Percentiles rank a stretch among this genome's conserved stretches.
These are phyloP conservation scores for Sapajus apella DNA, from an alignment of 2,113 vertebrate genomes.

Conservation along the genomic window DNA sequence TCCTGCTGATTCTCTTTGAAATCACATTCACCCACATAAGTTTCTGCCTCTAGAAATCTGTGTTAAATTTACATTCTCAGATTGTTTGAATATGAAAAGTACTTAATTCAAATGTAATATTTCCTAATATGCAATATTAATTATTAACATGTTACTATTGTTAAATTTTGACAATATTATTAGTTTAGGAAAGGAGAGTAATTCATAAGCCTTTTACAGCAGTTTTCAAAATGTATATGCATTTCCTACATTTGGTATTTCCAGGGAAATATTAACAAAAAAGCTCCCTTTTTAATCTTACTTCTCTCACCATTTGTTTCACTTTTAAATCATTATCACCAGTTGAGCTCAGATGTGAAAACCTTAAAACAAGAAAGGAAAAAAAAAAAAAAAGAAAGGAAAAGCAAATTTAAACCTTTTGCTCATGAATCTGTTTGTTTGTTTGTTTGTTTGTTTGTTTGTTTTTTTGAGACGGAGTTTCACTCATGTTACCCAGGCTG, in stretches of 20 bases:
- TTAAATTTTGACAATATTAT: slow-evolving; percentile 32
- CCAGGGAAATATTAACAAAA: neutral
- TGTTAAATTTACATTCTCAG: neutral
- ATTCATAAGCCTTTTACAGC: slow-evolving; percentile 1
- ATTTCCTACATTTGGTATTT: slow-evolving; percentile 35
- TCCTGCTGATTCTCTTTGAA: slow-evolving; percentile 35
- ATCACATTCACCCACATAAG: neutral
- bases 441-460: neutral
- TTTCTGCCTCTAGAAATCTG: neutral
- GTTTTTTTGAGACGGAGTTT: no score
- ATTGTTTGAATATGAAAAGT: slow-evolving; percentile 40
- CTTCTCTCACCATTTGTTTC: slow-evolving; percentile 60
- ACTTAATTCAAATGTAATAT: slow-evolving; percentile 29
- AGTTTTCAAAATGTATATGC: slow-evolving; percentile 48
- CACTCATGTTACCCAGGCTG: no score
- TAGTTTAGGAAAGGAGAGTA: neutral
- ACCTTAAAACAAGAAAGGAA: slow-evolving; percentile 7
- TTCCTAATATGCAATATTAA: slow-evolving; percentile 24
- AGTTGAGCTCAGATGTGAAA: slow-evolving; percentile 23
- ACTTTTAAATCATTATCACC: slow-evolving; percentile 48
- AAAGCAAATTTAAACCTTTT: slow-evolving; percentile 15
- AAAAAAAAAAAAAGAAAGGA: slow-evolving; percentile 5
- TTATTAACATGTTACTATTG: neutral
- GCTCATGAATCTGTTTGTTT: neutral
- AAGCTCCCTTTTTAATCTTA: slow-evolving; percentile 21